Base-by-base conservation (phyloP, 1,140 invertebrate species). In the Drosophila albomicans region DNA sequence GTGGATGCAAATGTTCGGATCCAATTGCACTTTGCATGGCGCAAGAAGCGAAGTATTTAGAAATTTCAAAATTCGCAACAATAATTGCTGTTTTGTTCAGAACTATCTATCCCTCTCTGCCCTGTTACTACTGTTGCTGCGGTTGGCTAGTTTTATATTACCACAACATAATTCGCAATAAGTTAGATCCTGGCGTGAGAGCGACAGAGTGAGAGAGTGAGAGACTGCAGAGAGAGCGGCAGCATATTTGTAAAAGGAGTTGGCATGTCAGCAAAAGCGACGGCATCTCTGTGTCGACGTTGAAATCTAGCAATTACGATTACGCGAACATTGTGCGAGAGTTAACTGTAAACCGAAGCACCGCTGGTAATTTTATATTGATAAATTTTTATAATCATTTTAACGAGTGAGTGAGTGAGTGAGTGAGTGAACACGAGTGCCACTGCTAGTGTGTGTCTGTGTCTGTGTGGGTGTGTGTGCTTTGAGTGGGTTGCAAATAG, bases 351-450 rank as follows among this genome's bases (percentile, higher is more conserved):
- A 89, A 68, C 73, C 63, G 78, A 89, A 67, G 66, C 63, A 72
- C 41, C 70, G 75, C 51, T 68, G 64, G 85, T 90, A 89, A 89
- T 89, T 71, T 79, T 89, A 89, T 90, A 89, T 89, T 89, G 85
- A 89, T 90, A 89, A 74, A 89, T 89, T 88, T 85, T 89, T 90
- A 90, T 85, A 89, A 89, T 89, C 78, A 85, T 85, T 89, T 89
- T 89, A 89, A 89, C 85, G 86, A 89, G 78, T 85, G 86, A 88
- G 68, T 67, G 71, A 88, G 63, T 65, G 72, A n/a, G n/a, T 15
- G 15, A 65, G 68, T 67, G 71, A 88, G 63, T 66, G 72, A 65
- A 25, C 20, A 61, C 66, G 68, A 56, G 38, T 71, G 61, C 62
- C 61, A 68, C 45, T 67, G 15, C 52, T 43, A 13, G 7, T 8